Conservation (phyloP, 2,888 invertebrate species). For the Limnephilus rhombicus region DNA sequence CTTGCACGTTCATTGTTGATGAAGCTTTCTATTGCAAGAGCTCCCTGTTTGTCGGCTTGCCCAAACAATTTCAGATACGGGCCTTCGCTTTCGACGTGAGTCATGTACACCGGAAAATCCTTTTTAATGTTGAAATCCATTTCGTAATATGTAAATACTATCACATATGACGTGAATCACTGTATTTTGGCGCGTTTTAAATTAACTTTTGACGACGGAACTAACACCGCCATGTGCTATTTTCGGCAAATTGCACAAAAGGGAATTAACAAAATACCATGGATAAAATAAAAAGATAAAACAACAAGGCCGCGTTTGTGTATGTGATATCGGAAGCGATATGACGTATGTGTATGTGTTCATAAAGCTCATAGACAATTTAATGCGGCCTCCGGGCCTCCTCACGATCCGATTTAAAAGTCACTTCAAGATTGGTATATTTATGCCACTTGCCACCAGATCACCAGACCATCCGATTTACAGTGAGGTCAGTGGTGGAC, state of each 20-base stretch:
- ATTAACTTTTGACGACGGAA: background rate
- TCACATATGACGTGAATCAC: background rate
- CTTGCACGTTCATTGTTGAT: slow-evolving; percentile 68
- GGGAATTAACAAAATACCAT: background rate
- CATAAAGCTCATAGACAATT: background rate
- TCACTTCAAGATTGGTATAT: no score
- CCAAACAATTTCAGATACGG: slow-evolving; percentile 85
- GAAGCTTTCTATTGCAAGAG: slow-evolving; percentile 78
- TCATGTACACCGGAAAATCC: slow-evolving; percentile 75
- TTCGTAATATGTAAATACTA: slow-evolving; percentile 18
- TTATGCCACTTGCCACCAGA: no score
- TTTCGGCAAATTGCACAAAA: background rate
- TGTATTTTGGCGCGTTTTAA: slow-evolving; percentile 1
- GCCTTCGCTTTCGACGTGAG: slow-evolving; percentile 83
- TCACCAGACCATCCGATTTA: no score
- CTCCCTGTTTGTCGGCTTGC: slow-evolving; percentile 80
- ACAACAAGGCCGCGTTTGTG: background rate
- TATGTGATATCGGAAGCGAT: background rate
- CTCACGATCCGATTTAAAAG: no score
- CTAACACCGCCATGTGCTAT: background rate
- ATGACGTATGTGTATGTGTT: background rate
- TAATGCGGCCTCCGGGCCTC: no score
- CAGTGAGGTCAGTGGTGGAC: no score
- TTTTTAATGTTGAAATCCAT: slow-evolving; percentile 42
- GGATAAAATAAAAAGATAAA: background rate